phyloP scores from a whole-genome alignment of 2,888 invertebrate species.

The Ichneumon xanthorius region DNA sequence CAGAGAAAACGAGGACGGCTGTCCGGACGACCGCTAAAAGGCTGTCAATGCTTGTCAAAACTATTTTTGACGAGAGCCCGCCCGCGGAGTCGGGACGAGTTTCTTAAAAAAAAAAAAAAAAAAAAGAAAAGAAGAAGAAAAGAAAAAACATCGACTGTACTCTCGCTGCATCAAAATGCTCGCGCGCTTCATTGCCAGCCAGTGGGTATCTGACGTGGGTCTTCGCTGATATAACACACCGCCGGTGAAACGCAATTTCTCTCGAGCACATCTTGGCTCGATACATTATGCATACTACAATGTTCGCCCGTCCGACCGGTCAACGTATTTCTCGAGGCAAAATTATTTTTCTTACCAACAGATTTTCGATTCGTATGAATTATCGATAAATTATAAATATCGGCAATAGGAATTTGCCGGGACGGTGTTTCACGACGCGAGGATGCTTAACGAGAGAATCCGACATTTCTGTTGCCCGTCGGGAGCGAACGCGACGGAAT shows the following conservation, averaged over 20 bases:
- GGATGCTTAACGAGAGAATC: background rate
- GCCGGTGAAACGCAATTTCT: slow-evolving; percentile 8
- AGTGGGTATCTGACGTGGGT: background rate
- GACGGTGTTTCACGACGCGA: background rate
- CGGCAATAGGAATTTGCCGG: background rate
- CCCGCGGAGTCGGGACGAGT: slow-evolving; percentile 29
- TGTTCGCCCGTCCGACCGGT: background rate
- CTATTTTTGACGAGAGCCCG: slow-evolving; percentile 66
- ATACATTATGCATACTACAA: slow-evolving; percentile 4
- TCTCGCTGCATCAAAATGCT: slow-evolving; percentile 4
- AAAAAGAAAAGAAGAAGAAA: background rate
- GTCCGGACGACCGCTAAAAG: slow-evolving; percentile 69
- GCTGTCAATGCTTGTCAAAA: slow-evolving; percentile 77
- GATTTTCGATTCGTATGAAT: background rate
- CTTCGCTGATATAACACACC: slow-evolving; percentile 4
- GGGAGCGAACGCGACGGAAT: background rate
- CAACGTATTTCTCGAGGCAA: background rate
- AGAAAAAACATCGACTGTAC: background rate
- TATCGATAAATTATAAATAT: slow-evolving; percentile 26
- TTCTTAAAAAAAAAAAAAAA: slow-evolving; percentile 38
- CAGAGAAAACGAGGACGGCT: slow-evolving; percentile 54
- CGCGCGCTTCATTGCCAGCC: slow-evolving; percentile 10
- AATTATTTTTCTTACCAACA: background rate
- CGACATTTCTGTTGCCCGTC: background rate
- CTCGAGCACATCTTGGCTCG: background rate